Conservation (phyloP, 2,113 vertebrate genomes). For the Phaetusa simplex region DNA sequence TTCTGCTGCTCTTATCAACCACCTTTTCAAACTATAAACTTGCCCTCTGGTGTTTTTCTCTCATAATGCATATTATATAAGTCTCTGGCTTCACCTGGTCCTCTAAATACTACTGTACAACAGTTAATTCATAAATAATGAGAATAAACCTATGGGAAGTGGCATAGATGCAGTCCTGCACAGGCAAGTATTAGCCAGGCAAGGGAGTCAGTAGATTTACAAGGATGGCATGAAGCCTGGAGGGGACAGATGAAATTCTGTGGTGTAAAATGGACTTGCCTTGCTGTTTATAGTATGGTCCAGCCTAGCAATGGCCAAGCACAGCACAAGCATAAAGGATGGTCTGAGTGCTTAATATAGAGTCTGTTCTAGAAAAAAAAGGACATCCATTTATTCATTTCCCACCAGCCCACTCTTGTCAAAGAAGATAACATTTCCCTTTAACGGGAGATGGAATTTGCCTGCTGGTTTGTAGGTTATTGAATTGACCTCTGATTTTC, state of each 20-base stretch:
- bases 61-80: neutral
- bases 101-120: neutral
- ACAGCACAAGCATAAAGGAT: neutral
- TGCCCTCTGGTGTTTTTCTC: neutral
- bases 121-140: neutral
- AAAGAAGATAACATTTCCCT: conserved; percentile 26
- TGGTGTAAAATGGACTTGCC: neutral
- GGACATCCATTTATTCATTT: neutral
- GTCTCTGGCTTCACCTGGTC: neutral
- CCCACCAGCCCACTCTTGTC: neutral
- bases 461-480: neutral
- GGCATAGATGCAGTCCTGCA: neutral
- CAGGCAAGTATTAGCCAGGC: neutral
- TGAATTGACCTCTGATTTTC: conserved; percentile 42
- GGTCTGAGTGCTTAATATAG: neutral
- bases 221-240: neutral
- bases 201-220: neutral
- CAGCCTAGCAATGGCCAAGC: neutral
- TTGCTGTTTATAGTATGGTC: neutral
- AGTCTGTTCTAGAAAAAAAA: neutral
- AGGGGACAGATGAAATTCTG: neutral
- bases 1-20: neutral
- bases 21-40: neutral
- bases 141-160: neutral
- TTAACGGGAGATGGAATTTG: conserved; percentile 12